Evolutionary conservation across 1,140 invertebrate genomes (phyloP), one percentile per base, ranked within the genome.

Genomic region (Neodiprion pinetum): DNA sequence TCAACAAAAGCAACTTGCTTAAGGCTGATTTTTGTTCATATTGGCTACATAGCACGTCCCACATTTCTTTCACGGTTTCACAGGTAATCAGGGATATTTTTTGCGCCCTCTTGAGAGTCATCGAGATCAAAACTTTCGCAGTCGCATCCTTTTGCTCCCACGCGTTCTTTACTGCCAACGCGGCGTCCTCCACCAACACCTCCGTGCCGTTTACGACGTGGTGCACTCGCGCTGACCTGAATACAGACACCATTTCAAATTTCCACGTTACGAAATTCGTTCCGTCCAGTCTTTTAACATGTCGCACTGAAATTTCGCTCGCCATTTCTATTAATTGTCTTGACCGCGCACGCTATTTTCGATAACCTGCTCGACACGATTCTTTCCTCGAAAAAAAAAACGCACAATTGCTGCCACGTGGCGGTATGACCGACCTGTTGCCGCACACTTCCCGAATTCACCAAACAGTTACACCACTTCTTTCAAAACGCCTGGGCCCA

Each of bases 81-180:
- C 78, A 77, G 8, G 72, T 70, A 1, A 77, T 40, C 11, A 79
- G 23, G 11, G 66, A 70, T 9, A 73, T 53, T 50, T 72, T 21
- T 67, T 77, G 74, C 53, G 48, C 49, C 12, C 50, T 48, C 68
- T 74, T 74, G n/a, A 79, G 28, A 21, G 74, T 71, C 48, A 74
- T 69, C 14, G 75, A 75, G 50, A 78, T 70, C 12, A 78, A 1
- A 2, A 70, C 69, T 72, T 61, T 75, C 17, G 73, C 75, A 23
- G 65, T 74, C 14, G 78, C 75, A 72, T 77, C 69, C 7, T 75
- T 72, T 72, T 74, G 70, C n/a, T 73, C 67, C 74, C 75, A 77
- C 50, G 50, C 14, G 49, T 75, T 73, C 67, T 21, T 53, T 1
- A 48, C 73, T 68, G 72, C 72, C 48, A 23, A 10, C 9, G 65